Conservation (phyloP, 2,797 vertebrate species). For the Trichosurus vulpecula region DNA sequence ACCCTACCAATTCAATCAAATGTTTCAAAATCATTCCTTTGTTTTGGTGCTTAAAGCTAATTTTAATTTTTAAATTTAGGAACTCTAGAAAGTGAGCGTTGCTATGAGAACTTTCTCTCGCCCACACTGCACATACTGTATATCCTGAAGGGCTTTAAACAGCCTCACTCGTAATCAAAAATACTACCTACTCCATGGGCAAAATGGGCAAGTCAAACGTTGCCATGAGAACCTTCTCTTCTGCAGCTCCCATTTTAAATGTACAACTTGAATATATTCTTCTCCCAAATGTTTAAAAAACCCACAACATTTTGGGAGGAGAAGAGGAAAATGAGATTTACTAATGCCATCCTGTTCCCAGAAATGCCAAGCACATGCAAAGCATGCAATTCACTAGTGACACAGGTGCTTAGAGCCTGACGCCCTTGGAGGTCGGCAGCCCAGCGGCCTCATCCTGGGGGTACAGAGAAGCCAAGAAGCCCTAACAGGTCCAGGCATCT, state of each 20-base stretch:
- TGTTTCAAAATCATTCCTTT: not conserved
- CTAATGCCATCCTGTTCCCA: not conserved
- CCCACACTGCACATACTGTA: not conserved
- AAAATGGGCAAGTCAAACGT: slow-evolving; percentile 7
- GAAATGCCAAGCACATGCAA: not conserved
- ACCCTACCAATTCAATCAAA: not conserved
- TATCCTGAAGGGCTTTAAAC: slow-evolving; percentile 17
- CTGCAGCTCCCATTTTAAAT: slow-evolving; percentile 25
- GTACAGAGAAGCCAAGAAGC: not conserved
- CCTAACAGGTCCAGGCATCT: not conserved
- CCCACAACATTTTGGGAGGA: not conserved
- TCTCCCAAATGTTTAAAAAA: not conserved
- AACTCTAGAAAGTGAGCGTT: slow-evolving; percentile 1
- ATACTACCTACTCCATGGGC: slow-evolving; percentile 5
- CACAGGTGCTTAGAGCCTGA: not conserved
- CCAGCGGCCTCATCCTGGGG: not conserved
- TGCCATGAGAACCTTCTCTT: slow-evolving; percentile 37
- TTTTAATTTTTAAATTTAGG: slow-evolving; percentile 7
- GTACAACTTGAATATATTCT: not conserved
- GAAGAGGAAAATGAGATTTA: not conserved
- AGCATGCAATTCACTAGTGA: not conserved
- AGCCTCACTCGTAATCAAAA: slow-evolving; percentile 44
- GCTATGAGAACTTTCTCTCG: slow-evolving; percentile 32
- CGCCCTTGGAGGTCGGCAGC: not conserved
- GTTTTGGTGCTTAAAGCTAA: not conserved